Evolutionary conservation across 2,888 invertebrate genomes (phyloP), one percentile per base, ranked within the genome.

Genomic region (Malthinus flaveolus): DNA sequence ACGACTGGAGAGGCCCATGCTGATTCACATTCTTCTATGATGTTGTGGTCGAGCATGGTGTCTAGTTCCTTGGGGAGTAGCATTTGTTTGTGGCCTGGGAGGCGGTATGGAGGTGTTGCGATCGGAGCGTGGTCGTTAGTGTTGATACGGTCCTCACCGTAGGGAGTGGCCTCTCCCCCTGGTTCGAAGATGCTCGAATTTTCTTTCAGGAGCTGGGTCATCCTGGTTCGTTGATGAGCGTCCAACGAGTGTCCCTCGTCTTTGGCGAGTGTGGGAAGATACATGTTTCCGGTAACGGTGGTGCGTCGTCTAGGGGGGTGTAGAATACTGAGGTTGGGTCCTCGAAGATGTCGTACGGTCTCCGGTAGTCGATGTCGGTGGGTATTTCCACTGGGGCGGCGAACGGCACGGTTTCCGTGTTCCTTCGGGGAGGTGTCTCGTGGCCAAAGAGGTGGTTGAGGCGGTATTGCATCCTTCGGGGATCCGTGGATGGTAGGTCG

Each of bases 1-100:
- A 46, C 33, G n/a, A 53, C 23, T 8, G 48, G 39, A 1, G 55
- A 15, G 5, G 55, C 33, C 32, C 55, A 55, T 1, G 49, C 32
- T 3, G 49, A 37, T 9, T 48, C 36, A 9, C 39, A 45, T 13
- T 54, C 36, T 7, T 54, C 39, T 1, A 23, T 49, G 9, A 47
- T 36, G 8, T 33, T 6, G 10, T 4, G 1, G 7, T 23, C 2
- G 1, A 50, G n/a, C 50, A 50, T 50, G 5, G n/a, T 9, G 9
- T 37, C 13, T 1, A 39, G 9, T 39, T 37, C 55, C 31, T 32
- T n/a, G 13, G 9, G 11, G 0, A 37, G 48, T 3, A 36, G 1
- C 9, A 9, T 2, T 39, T 32, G 8, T n/a, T 55, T 37, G 32
- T 15, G 15, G n/a, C 6, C n/a, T 32, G 32, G 9, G 9, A 35